Conservation (phyloP, 2,797 vertebrate genomes). For the Fringilla coelebs region DNA sequence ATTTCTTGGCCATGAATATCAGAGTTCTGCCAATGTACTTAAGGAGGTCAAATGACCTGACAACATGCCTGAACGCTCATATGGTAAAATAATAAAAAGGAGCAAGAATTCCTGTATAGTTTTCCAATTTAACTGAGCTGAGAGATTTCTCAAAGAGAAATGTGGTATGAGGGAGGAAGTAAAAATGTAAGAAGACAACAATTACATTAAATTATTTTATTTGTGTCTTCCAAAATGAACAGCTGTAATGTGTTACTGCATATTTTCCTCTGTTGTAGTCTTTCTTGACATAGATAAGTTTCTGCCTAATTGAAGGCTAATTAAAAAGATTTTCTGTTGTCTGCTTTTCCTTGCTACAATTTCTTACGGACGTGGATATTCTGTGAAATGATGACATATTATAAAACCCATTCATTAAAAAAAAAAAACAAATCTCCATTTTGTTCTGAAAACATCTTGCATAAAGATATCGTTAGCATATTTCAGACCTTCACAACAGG, state of each 20-base stretch:
- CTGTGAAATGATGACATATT: not conserved
- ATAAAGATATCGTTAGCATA: not conserved
- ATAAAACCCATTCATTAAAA: not conserved
- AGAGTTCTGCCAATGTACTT: slow-evolving; percentile 38
- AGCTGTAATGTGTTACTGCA: not conserved
- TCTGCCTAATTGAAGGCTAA: not conserved
- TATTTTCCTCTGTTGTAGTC: not conserved
- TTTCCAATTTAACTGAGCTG: not conserved
- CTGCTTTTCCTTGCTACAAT: not conserved
- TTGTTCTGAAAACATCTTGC: not conserved
- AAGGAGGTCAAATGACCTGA: slow-evolving; percentile 56
- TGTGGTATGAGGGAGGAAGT: not conserved
- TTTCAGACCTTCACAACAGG: slow-evolving; percentile 10
- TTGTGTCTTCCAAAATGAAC: not conserved
- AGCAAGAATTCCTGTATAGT: not conserved
- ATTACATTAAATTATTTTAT: not conserved
- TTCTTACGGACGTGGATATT: not conserved
- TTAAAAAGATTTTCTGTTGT: not conserved
- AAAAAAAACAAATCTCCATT: not conserved
- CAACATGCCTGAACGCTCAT: slow-evolving; percentile 9
- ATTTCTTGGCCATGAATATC: slow-evolving; percentile 1
- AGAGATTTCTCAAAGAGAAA: slow-evolving; percentile 32
- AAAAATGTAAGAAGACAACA: not conserved
- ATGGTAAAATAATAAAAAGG: slow-evolving; percentile 52
- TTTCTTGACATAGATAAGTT: not conserved